Conservation (phyloP, 2,113 vertebrate species). For the Thunnus thynnus region DNA sequence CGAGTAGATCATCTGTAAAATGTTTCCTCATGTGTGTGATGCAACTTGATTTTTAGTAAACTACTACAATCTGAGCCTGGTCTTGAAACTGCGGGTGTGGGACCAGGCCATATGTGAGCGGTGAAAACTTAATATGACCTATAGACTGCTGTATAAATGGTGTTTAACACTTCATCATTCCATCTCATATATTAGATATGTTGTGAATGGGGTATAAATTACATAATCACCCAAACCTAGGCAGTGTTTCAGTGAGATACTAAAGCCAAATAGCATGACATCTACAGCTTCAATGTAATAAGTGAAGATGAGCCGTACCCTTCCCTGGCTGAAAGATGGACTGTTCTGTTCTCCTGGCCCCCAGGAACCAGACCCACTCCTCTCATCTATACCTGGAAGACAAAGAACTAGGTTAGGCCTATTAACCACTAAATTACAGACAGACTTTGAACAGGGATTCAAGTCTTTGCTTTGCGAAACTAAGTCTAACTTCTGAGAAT, state of each 20-base stretch:
- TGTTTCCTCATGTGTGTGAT: not conserved
- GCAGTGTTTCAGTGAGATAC: not conserved
- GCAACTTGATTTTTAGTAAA: not conserved
- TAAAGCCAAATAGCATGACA: not conserved
- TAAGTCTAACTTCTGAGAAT: conserved; percentile 40
- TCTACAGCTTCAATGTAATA: conserved; percentile 7
- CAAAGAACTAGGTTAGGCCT: conserved; percentile 59
- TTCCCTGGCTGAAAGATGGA: conserved; percentile 90
- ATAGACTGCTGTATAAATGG: not conserved
- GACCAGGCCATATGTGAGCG: not conserved
- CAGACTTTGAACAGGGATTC: conserved; percentile 17
- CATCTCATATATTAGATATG: not conserved
- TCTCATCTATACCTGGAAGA: conserved; percentile 91
- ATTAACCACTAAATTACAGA: conserved; percentile 14
- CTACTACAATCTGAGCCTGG: not conserved
- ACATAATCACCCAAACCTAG: not conserved
- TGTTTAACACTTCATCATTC: not conserved
- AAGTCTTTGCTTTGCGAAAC: conserved; percentile 32
- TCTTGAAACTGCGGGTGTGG: not conserved
- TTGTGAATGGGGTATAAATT: not conserved
- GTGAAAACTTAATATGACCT: not conserved
- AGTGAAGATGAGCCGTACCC: conserved; percentile 83
- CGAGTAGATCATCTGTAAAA: not conserved
- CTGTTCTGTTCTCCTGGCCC: conserved; percentile 90
- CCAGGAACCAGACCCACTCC: conserved; percentile 91